These are phyloP conservation scores for Nasalis larvatus DNA, from an alignment of 2,113 vertebrate genomes.

Conservation along the genomic window DNA sequence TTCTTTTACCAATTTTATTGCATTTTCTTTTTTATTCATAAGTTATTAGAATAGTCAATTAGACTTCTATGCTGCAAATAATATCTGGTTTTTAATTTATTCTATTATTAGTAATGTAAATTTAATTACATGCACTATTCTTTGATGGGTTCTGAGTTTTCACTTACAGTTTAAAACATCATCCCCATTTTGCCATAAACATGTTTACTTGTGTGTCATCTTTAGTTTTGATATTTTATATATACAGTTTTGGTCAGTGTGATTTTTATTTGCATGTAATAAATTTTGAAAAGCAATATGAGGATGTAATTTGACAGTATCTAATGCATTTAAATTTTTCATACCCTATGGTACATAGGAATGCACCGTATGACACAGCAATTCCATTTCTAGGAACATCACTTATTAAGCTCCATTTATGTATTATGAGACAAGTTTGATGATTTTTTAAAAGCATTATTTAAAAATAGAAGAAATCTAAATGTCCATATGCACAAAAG, in stretches of 20 bases:
- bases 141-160: not conserved
- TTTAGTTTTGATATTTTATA: not conserved
- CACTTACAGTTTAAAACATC: not conserved
- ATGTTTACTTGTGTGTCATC: not conserved
- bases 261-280: not conserved
- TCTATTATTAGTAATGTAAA: not conserved
- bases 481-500: not conserved
- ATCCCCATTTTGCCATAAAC: not conserved
- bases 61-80: not conserved
- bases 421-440: not conserved
- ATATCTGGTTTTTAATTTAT: not conserved
- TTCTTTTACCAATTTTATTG: not conserved
- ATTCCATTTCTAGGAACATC: not conserved
- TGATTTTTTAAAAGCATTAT: not conserved
- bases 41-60: not conserved
- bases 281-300: not conserved
- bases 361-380: not conserved
- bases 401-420: not conserved
- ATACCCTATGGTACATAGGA: too few relatives aligned
- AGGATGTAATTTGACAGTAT: not conserved
- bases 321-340: not conserved
- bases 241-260: not conserved
- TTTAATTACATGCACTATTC: not conserved
- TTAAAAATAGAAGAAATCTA: not conserved
- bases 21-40: not conserved